These are phyloP conservation scores for Phainopepla nitens DNA, from an alignment of 2,113 vertebrate genomes.

Conservation along the genomic window DNA sequence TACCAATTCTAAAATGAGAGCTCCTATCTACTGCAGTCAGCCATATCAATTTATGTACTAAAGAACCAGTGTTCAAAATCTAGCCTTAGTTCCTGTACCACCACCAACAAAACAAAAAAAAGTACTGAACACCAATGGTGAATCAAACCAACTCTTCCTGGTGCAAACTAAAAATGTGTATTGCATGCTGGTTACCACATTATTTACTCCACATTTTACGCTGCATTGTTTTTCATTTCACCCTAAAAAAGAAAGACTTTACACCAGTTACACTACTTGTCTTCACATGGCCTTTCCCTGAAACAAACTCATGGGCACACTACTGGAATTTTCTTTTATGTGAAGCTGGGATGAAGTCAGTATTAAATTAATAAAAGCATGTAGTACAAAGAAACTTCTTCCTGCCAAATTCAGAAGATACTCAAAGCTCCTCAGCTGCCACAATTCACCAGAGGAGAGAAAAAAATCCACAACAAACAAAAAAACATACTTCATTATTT, in stretches of 20 bases:
- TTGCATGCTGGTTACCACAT: background rate
- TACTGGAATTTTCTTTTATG: background rate
- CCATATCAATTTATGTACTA: background rate
- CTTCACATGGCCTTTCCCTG: background rate
- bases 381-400: background rate
- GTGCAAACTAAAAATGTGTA: background rate
- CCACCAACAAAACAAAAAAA: background rate
- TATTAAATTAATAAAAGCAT: background rate
- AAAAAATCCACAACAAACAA: rapidly evolving
- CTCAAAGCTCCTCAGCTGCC: background rate
- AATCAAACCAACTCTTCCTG: background rate
- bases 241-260: background rate
- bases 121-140: background rate
- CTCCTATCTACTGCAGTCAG: background rate
- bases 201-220: background rate
- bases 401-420: background rate
- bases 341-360: background rate
- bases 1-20: background rate
- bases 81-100: background rate
- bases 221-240: background rate
- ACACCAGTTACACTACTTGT: background rate
- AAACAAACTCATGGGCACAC: background rate
- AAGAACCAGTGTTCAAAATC: background rate
- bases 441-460: background rate
- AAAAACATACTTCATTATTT: background rate